A percentile compares a stretch with the other conserved stretches of the same genome.
Evolutionary conservation across 1,140 invertebrate genomes (phyloP).

Genomic region (Zelostemma sp.): DNA sequence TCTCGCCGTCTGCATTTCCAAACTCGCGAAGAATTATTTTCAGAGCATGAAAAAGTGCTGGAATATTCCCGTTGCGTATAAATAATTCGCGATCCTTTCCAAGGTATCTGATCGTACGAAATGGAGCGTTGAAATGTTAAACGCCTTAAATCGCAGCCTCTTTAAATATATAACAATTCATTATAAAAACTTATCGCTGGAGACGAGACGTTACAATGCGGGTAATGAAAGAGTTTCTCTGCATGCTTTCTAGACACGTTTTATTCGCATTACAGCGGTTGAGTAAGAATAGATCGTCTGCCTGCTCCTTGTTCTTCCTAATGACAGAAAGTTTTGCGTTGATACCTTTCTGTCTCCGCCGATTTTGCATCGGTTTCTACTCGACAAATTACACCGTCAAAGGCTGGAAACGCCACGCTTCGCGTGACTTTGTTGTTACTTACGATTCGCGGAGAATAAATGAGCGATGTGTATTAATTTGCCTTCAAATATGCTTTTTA

Average conservation of each 20-base stretch:
- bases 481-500: too few species aligned
- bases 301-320: conserved; percentile 36
- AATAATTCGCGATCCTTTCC: conserved; percentile 16
- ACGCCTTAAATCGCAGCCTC: conserved; percentile 1
- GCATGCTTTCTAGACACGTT: conserved; percentile 68
- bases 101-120: conserved; percentile 16
- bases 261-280: conserved; percentile 48
- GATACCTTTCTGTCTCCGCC: conserved; percentile 9
- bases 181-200: conserved; percentile 14
- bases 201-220: conserved; percentile 48
- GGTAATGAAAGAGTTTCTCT: conserved; percentile 66
- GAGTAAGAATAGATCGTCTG: conserved; percentile 47
- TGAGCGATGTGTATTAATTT: too few species aligned
- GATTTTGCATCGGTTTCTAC: conserved; percentile 2
- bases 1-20: background rate
- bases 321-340: conserved; percentile 38
- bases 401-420: too few species aligned
- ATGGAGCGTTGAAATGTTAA: conserved; percentile 10
- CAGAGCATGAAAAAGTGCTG: background rate
- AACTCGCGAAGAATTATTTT: background rate
- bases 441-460: too few species aligned
- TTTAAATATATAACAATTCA: conserved; percentile 29
- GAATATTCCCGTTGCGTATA: conserved; percentile 16
- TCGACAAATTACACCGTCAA: too few species aligned
- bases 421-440: too few species aligned